These are phyloP conservation scores for Notiomystis cincta DNA, from an alignment of 2,113 vertebrate species.

Conservation along the genomic window DNA sequence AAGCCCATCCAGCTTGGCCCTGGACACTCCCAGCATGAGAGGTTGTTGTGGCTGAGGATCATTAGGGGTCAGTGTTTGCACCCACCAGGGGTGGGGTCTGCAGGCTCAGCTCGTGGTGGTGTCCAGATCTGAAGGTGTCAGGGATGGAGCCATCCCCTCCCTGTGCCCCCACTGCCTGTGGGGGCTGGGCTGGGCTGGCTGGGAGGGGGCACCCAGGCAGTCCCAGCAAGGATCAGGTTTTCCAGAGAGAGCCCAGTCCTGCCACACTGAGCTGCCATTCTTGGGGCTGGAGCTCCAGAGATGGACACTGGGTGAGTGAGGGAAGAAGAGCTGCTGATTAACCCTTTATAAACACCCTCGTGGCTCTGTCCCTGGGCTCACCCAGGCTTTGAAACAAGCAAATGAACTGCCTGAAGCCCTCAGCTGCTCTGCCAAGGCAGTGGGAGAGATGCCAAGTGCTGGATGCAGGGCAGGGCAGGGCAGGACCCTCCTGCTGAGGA, in stretches of 20 bases:
- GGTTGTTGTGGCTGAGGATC: neutral
- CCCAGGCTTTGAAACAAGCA: neutral
- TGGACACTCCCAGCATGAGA: neutral
- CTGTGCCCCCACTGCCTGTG: neutral
- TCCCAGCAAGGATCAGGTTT: neutral
- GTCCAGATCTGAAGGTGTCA: neutral
- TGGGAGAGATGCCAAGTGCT: neutral
- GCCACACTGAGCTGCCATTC: neutral
- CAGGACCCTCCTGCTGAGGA: neutral
- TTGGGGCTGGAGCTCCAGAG: neutral
- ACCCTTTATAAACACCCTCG: neutral
- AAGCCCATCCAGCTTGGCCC: fast-evolving
- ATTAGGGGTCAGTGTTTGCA: neutral
- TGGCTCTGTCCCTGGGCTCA: neutral
- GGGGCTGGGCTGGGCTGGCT: neutral
- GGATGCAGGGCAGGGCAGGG: neutral
- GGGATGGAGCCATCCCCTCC: neutral
- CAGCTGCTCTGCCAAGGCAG: neutral
- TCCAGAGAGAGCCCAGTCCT: neutral
- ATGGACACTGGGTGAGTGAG: neutral
- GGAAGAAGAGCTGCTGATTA: neutral
- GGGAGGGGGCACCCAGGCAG: neutral
- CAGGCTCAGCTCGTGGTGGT: neutral
- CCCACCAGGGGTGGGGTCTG: neutral
- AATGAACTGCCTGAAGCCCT: neutral